Percentiles rank a stretch among this genome's conserved stretches.
Evolutionary conservation across 1,140 invertebrate genomes (phyloP).

Genomic region (Drosophila busckii): DNA sequence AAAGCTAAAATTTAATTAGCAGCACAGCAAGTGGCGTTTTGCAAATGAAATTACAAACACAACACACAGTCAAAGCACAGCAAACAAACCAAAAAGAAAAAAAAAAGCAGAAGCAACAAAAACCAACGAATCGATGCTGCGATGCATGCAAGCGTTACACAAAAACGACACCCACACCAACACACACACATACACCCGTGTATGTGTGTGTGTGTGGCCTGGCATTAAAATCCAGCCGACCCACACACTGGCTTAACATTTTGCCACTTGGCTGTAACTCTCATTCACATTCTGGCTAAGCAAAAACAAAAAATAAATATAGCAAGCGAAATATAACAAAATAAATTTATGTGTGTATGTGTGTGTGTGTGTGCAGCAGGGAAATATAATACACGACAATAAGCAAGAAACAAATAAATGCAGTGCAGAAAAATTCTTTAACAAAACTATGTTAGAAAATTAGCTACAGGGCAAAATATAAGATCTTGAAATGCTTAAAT

Average conservation of each 20-base stretch:
- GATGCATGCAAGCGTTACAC: slow-evolving; percentile 39
- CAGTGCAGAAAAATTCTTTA: too few relatives aligned
- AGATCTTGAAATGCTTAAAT: too few relatives aligned
- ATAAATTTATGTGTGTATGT: too few relatives aligned
- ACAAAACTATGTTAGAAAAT: too few relatives aligned
- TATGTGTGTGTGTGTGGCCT: neutral
- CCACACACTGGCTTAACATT: slow-evolving; percentile 64
- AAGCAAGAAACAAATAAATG: too few relatives aligned
- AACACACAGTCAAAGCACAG: slow-evolving; percentile 17
- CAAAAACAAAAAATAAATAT: slow-evolving; percentile 49
- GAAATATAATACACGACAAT: slow-evolving; percentile 43
- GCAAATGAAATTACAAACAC: slow-evolving; percentile 72
- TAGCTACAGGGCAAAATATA: too few relatives aligned
- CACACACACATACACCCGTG: neutral
- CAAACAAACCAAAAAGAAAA: too few relatives aligned
- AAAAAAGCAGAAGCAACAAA: too few relatives aligned
- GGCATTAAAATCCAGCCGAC: slow-evolving; percentile 29
- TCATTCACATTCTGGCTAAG: too few relatives aligned
- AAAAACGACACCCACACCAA: neutral
- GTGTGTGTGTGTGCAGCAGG: too few relatives aligned
- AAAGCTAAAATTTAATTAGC: slow-evolving; percentile 76
- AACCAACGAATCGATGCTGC: slow-evolving; percentile 23
- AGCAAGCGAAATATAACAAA: slow-evolving; percentile 1
- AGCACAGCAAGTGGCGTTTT: slow-evolving; percentile 70
- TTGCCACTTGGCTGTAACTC: slow-evolving; percentile 60